phyloP scores from a whole-genome alignment of 2,797 vertebrate species.

The Pachyuromys duprasi region DNA sequence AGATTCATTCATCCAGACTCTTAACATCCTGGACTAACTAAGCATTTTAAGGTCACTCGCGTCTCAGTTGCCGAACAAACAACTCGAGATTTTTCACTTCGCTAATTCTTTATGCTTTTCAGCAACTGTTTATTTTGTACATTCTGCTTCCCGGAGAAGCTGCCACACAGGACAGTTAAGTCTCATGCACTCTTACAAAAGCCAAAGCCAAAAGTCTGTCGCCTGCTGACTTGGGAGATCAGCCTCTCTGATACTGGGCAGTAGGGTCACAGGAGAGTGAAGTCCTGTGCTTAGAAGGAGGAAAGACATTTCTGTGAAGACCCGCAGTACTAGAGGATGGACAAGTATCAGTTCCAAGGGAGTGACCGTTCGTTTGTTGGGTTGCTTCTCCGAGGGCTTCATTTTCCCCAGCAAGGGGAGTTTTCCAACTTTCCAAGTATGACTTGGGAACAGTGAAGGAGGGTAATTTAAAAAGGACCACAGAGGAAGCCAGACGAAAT shows the following conservation, averaged over 20 bases:
- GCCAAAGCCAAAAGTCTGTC: constrained; percentile 33
- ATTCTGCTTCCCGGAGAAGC: constrained; percentile 22
- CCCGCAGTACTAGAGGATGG: not conserved
- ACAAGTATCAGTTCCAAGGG: not conserved
- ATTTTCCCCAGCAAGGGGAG: constrained; percentile 32
- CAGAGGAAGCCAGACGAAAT: constrained; percentile 61
- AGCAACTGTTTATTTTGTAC: constrained; percentile 67
- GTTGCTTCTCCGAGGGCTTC: not conserved
- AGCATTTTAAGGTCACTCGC: constrained; percentile 57
- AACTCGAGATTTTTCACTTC: constrained; percentile 70
- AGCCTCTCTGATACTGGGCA: not conserved
- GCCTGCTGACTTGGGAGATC: constrained; percentile 67
- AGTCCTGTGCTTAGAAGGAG: not conserved
- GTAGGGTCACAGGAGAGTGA: not conserved
- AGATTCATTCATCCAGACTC: constrained; percentile 67
- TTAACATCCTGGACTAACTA: constrained; percentile 47
- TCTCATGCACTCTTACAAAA: constrained; percentile 25
- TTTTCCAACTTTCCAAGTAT: constrained; percentile 62
- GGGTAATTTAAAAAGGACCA: constrained; percentile 59
- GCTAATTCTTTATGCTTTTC: constrained; percentile 66
- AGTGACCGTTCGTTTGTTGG: constrained; percentile 42
- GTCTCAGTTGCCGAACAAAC: constrained; percentile 58
- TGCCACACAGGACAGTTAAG: not conserved
- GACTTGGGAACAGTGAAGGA: not conserved
- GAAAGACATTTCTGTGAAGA: constrained; percentile 30